These are phyloP conservation scores for Lamellibrachia satsuma DNA, from an alignment of 2,888 invertebrate genomes.

Conservation along the genomic window DNA sequence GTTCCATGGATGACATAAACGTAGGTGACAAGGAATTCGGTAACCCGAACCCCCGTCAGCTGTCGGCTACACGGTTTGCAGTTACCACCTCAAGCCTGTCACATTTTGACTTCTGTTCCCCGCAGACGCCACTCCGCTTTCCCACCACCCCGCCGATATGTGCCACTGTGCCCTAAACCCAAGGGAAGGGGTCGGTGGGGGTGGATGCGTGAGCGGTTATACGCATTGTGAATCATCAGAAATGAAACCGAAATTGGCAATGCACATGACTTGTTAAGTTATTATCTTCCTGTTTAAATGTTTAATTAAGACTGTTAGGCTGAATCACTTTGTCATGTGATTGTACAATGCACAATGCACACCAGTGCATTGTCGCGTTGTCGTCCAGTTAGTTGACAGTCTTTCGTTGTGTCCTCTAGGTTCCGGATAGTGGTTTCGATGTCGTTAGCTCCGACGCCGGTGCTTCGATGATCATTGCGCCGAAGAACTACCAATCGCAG, in stretches of 20 bases:
- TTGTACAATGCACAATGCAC: neutral
- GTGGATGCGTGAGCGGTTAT: neutral
- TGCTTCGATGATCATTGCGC: neutral
- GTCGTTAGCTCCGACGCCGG: neutral
- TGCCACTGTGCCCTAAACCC: neutral
- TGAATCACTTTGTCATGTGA: neutral
- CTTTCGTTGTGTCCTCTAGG: neutral
- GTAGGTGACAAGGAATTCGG: constrained; percentile 11
- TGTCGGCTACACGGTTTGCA: neutral
- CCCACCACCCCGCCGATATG: neutral
- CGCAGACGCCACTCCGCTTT: neutral
- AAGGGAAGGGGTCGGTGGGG: no score
- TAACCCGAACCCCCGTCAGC: neutral
- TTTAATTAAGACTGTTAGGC: neutral
- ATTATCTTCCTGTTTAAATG: neutral
- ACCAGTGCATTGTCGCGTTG: neutral
- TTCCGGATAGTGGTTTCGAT: neutral
- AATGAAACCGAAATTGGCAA: neutral
- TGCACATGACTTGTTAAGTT: neutral
- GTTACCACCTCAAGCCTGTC: neutral
- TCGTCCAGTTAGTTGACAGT: neutral
- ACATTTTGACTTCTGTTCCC: constrained; percentile 5
- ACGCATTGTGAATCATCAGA: neutral
- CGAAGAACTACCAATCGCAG: neutral
- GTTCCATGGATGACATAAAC: neutral